Evolutionary conservation across 2,797 vertebrate genomes (phyloP).

Genomic region (Pelochelys cantorii): DNA sequence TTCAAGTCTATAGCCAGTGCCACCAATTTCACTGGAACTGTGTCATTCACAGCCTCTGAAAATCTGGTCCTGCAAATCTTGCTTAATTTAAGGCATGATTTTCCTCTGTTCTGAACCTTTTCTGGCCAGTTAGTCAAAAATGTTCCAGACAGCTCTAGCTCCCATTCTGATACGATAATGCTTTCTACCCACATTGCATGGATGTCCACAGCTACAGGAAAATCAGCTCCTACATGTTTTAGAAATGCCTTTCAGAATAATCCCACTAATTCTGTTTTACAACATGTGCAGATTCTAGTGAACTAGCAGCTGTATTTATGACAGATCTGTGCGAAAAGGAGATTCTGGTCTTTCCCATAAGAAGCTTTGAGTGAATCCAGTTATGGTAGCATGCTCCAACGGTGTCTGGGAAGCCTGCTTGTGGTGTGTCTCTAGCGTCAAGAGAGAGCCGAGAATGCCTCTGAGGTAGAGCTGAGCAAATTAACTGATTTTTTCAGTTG

Average conservation of each 20-base stretch:
- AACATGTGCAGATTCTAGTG: background rate
- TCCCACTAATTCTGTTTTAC: background rate
- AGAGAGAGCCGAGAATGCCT: accelerated
- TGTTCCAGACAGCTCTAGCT: background rate
- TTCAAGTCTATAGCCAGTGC: background rate
- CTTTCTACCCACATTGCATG: background rate
- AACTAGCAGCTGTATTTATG: background rate
- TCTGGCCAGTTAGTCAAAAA: background rate
- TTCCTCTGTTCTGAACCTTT: background rate
- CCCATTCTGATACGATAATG: background rate
- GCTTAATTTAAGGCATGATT: background rate
- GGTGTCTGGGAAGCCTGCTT: background rate
- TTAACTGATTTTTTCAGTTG: background rate
- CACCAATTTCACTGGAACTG: background rate
- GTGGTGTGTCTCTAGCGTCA: background rate
- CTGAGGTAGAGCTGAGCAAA: background rate
- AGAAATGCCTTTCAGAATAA: background rate
- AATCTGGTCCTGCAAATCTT: background rate
- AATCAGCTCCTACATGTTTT: background rate
- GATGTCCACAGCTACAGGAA: background rate
- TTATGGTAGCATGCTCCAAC: background rate
- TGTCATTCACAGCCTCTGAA: background rate
- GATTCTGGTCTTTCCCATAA: background rate
- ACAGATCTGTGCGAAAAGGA: background rate
- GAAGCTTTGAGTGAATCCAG: background rate